phyloP scores from a whole-genome alignment of 1,140 invertebrate species.

The Danaus melanippus region DNA sequence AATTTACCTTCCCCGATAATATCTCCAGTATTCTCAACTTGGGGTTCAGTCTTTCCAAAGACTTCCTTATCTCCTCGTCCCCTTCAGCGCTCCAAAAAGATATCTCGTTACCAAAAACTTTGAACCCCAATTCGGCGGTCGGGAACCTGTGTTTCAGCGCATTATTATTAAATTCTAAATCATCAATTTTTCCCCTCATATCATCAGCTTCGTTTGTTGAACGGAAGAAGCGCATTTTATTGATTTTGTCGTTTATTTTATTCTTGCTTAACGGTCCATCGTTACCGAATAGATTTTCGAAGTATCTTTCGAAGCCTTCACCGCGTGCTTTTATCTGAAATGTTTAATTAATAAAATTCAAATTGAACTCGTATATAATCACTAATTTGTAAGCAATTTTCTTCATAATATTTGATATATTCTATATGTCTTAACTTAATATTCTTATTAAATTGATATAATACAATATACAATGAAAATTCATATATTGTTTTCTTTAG shows the following conservation, averaged over 20 bases:
- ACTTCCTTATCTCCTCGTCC: slow-evolving; percentile 76
- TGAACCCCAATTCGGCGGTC: slow-evolving; percentile 60
- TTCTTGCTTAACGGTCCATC: slow-evolving; percentile 79
- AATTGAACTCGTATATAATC: not conserved
- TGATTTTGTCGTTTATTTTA: slow-evolving; percentile 74
- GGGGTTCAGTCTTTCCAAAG: slow-evolving; percentile 77
- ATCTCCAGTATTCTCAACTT: slow-evolving; percentile 79
- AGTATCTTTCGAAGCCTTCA: slow-evolving; percentile 89
- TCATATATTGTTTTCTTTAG: too few relatives aligned
- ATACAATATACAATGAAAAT: too few relatives aligned
- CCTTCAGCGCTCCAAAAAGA: slow-evolving; percentile 79
- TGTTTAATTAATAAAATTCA: slow-evolving; percentile 5
- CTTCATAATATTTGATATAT: too few relatives aligned
- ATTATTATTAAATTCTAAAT: slow-evolving; percentile 75
- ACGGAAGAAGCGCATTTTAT: slow-evolving; percentile 71
- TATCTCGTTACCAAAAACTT: slow-evolving; percentile 84
- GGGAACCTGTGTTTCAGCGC: slow-evolving; percentile 60
- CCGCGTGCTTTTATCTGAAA: slow-evolving; percentile 80
- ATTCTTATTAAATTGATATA: too few relatives aligned
- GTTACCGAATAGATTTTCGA: slow-evolving; percentile 85
- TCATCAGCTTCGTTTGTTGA: slow-evolving; percentile 66
- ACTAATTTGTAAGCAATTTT: too few relatives aligned
- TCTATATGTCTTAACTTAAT: too few relatives aligned
- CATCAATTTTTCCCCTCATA: slow-evolving; percentile 73
- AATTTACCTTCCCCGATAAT: slow-evolving; percentile 79